Evolutionary conservation across 2,888 invertebrate genomes (phyloP).

Genomic region (Machimus rusticus): DNA sequence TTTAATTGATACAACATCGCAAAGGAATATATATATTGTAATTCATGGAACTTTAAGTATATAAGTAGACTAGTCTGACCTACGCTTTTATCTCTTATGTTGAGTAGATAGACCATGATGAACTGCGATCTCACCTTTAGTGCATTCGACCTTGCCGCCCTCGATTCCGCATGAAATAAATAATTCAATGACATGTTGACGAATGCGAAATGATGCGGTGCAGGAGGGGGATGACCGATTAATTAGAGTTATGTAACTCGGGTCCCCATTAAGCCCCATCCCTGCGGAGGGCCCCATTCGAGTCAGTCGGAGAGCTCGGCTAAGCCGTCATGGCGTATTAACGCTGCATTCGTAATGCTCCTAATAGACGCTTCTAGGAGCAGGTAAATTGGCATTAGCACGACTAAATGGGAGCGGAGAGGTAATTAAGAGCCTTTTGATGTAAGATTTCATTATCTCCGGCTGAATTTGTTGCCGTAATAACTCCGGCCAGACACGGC

Average conservation of each 20-base stretch:
- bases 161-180: background rate
- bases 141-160: background rate
- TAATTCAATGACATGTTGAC: background rate
- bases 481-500: background rate
- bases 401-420: background rate
- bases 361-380: background rate
- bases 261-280: background rate
- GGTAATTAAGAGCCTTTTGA: slow-evolving; percentile 7
- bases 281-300: background rate
- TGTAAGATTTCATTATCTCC: slow-evolving; percentile 4
- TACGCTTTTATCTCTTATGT: background rate
- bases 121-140: background rate
- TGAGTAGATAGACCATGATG: background rate
- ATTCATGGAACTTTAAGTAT: background rate
- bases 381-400: background rate
- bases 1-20: too few relatives aligned
- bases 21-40: too few relatives aligned
- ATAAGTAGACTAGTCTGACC: background rate
- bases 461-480: background rate
- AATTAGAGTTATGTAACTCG: background rate
- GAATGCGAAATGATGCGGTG: background rate
- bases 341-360: background rate
- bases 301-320: background rate
- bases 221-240: background rate
- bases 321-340: slow-evolving; percentile 11